phyloP scores from a whole-genome alignment of 2,888 invertebrate species.

The Eledone cirrhosa region DNA sequence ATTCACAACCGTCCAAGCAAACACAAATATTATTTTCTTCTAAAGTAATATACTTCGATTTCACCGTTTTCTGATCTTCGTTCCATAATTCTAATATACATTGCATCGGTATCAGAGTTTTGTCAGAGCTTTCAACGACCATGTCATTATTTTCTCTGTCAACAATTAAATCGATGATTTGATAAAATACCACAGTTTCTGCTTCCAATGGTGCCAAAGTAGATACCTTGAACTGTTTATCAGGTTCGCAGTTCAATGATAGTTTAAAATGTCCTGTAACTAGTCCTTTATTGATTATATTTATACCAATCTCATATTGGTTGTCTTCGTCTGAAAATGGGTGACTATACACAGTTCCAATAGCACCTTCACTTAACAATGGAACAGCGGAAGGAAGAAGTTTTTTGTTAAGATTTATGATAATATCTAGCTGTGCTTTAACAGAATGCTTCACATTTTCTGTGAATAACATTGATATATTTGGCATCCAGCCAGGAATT shows the following conservation, averaged over 20 bases:
- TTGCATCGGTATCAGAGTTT: too few species aligned
- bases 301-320: background rate
- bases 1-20: background rate
- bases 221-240: background rate
- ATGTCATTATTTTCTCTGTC: background rate
- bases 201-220: background rate
- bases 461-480: background rate
- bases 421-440: too few species aligned
- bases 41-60: background rate
- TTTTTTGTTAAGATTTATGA: too few species aligned
- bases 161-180: background rate
- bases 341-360: background rate
- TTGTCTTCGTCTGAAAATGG: background rate
- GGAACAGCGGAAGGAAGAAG: background rate
- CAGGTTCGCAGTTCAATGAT: background rate
- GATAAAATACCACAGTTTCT: background rate
- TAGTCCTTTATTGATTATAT: background rate
- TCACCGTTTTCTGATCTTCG: background rate
- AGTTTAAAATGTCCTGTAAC: background rate
- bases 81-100: slow-evolving; percentile 7
- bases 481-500: background rate
- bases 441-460: background rate
- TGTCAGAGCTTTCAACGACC: background rate
- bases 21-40: background rate
- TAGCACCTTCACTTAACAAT: background rate